Conservation (phyloP, 2,113 vertebrate genomes). For the Lota lota region DNA sequence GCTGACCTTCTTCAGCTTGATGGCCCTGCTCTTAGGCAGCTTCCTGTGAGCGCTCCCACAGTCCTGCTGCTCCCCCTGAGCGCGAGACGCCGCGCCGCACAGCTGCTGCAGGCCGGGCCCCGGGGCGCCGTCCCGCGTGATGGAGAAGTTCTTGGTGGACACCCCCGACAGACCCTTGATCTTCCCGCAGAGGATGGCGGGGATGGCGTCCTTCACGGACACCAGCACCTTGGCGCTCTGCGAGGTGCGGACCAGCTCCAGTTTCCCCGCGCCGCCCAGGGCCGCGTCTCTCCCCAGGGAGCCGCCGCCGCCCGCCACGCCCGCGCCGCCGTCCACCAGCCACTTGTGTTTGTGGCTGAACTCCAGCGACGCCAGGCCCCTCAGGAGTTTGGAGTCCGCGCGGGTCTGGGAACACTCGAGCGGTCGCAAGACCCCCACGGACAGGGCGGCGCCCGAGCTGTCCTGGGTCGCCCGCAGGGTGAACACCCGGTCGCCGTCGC, state of each 20-base stretch:
- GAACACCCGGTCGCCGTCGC: conserved; percentile 38
- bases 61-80: conserved; percentile 78
- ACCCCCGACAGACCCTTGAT: conserved; percentile 94
- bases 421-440: conserved; percentile 56
- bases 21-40: conserved; percentile 86
- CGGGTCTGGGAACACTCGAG: conserved; percentile 67
- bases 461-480: conserved; percentile 55
- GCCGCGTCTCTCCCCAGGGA: conserved; percentile 73
- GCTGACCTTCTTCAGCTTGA: conserved; percentile 98
- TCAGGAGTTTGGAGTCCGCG: conserved; percentile 71
- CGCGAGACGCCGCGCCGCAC: conserved; percentile 73
- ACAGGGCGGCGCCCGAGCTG: conserved; percentile 44
- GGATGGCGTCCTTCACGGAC: conserved; percentile 92
- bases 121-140: conserved; percentile 87
- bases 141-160: conserved; percentile 98
- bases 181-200: conserved; percentile 94
- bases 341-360: conserved; percentile 85
- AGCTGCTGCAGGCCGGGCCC: conserved; percentile 86
- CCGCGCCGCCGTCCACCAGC: conserved; percentile 75
- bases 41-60: conserved; percentile 82
- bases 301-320: conserved; percentile 33
- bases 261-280: conserved; percentile 73
- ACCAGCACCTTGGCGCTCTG: conserved; percentile 97
- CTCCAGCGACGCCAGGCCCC: conserved; percentile 70
- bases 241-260: conserved; percentile 85